These are phyloP conservation scores for Cervus canadensis DNA, from an alignment of 2,113 vertebrate species.

Conservation along the genomic window DNA sequence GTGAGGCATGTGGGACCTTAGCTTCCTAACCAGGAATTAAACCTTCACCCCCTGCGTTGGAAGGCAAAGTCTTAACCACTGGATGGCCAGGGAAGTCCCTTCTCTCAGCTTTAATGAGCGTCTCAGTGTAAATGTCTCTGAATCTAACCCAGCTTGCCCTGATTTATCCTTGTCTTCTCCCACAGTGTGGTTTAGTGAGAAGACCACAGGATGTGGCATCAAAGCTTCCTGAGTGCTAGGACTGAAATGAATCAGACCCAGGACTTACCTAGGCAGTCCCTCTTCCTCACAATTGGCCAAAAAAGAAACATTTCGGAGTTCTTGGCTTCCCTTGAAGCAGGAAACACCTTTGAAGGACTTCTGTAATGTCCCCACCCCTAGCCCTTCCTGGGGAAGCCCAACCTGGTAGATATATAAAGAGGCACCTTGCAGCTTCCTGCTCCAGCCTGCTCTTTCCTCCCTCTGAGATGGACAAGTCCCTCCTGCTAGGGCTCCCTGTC, in stretches of 20 bases:
- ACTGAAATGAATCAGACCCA: not conserved
- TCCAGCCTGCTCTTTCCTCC: not conserved
- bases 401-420: conserved; percentile 33
- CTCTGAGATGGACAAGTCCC: conserved; percentile 34
- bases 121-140: not conserved
- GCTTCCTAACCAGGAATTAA: not conserved
- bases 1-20: not conserved
- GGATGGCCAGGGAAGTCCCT: not conserved
- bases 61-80: not conserved
- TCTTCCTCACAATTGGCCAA: not conserved
- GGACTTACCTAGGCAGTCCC: not conserved
- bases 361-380: conserved; percentile 3
- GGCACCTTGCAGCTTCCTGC: not conserved
- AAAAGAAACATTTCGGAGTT: not conserved
- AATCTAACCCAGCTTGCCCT: not conserved
- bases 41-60: not conserved
- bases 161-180: not conserved
- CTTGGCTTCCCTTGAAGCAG: not conserved
- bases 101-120: not conserved
- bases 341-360: not conserved
- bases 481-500: not conserved
- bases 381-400: not conserved
- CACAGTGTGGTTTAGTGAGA: not conserved
- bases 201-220: not conserved
- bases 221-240: not conserved